These are phyloP conservation scores for Eumeta japonica DNA, from an alignment of 1,140 invertebrate species.

Conservation along the genomic window DNA sequence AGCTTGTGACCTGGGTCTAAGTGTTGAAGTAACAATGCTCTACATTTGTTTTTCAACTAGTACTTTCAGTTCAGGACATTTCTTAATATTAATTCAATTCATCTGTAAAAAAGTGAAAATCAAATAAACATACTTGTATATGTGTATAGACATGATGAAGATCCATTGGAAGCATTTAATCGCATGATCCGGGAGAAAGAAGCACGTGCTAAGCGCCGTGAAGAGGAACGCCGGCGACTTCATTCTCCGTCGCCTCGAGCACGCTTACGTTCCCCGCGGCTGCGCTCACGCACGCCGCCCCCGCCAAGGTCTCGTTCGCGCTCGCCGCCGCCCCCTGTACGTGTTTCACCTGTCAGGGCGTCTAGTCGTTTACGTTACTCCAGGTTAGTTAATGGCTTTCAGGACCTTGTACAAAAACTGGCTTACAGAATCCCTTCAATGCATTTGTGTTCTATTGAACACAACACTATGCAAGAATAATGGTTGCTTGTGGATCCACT, in stretches of 20 bases:
- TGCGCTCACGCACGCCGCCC: slow-evolving; percentile 26
- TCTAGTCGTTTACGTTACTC: slow-evolving; percentile 42
- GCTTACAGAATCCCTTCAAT: too few relatives aligned
- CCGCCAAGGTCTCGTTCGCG: slow-evolving; percentile 13
- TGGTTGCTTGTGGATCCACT: too few relatives aligned
- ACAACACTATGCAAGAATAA: too few relatives aligned
- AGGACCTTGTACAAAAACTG: too few relatives aligned
- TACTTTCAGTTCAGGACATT: too few relatives aligned
- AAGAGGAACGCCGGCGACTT: slow-evolving; percentile 60
- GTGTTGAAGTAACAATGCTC: too few relatives aligned
- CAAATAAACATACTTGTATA: too few relatives aligned
- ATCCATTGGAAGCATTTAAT: slow-evolving; percentile 82
- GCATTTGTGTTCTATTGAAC: too few relatives aligned
- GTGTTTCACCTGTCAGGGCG: slow-evolving; percentile 4
- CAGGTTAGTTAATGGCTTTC: slow-evolving; percentile 40
- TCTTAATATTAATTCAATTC: too few relatives aligned
- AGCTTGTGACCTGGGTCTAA: too few relatives aligned
- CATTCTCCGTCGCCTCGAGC: slow-evolving; percentile 20
- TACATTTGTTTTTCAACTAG: too few relatives aligned
- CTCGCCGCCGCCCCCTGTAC: slow-evolving; percentile 12
- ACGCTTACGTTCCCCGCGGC: slow-evolving; percentile 20
- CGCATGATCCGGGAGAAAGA: slow-evolving; percentile 82
- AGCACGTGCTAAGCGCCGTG: slow-evolving; percentile 66
- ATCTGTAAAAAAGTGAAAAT: too few relatives aligned
- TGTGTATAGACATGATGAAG: slow-evolving; percentile 51